phyloP scores from a whole-genome alignment of 2,888 invertebrate species.

The Eupithecia centaureata region DNA sequence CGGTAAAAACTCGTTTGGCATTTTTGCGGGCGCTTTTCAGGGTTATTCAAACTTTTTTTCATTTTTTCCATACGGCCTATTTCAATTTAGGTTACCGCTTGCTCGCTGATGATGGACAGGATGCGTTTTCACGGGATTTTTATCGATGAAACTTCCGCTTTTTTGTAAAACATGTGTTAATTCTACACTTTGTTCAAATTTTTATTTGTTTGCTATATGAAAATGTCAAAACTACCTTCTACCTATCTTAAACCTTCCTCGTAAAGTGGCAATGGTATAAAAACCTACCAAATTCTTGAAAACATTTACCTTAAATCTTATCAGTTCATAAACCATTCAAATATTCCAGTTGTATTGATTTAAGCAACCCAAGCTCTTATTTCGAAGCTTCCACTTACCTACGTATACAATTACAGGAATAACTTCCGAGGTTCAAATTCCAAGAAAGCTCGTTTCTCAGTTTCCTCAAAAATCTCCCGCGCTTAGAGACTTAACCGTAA shows the following conservation, averaged over 20 bases:
- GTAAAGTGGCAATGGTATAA: neutral
- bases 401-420: neutral
- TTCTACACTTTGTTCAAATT: too few species aligned
- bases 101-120: slow-evolving; percentile 37
- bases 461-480: slow-evolving; percentile 7
- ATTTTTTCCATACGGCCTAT: slow-evolving; percentile 47
- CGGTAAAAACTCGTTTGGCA: slow-evolving; percentile 70
- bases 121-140: slow-evolving; percentile 30
- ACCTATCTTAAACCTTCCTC: neutral
- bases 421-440: neutral
- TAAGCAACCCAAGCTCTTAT: neutral
- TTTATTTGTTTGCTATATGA: neutral
- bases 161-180: too few species aligned
- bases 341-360: neutral
- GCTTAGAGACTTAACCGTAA: slow-evolving; percentile 34
- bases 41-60: slow-evolving; percentile 65
- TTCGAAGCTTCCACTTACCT: neutral
- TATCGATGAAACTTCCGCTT: slow-evolving; percentile 20
- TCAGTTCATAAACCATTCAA: neutral
- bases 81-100: slow-evolving; percentile 41
- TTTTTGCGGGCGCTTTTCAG: slow-evolving; percentile 70
- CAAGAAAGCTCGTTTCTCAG: neutral
- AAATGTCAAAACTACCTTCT: neutral
- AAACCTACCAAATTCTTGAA: neutral
- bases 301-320: neutral